Percentiles rank a stretch among this genome's conserved stretches.
These are phyloP conservation scores for Sinopyrophorus schimmeli DNA, from an alignment of 2,888 invertebrate genomes.

Conservation along the genomic window DNA sequence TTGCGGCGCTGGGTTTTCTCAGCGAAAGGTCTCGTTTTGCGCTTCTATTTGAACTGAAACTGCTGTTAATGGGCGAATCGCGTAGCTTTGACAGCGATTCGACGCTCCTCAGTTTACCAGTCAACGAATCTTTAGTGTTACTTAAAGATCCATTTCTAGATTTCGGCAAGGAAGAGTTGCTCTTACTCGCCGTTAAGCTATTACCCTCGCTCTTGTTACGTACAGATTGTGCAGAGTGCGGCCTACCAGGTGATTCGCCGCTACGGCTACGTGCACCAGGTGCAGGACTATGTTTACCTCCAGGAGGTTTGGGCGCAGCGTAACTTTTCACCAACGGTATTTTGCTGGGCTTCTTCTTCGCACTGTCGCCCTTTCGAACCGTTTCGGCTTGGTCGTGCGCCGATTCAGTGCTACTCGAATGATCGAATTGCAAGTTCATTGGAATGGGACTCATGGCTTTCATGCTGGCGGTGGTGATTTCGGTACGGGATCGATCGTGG, in stretches of 20 bases:
- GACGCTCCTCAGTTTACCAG: conserved; percentile 56
- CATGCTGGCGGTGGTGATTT: conserved; percentile 61
- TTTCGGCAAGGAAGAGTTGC: conserved; percentile 50
- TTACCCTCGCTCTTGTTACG: conserved; percentile 48
- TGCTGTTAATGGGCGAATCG: conserved; percentile 42
- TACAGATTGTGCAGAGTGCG: conserved; percentile 60
- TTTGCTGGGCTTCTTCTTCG: conserved; percentile 64
- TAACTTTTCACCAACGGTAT: conserved; percentile 67
- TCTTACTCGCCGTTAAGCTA: conserved; percentile 48
- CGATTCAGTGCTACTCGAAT: conserved; percentile 68
- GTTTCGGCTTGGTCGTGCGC: conserved; percentile 63
- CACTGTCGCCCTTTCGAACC: conserved; percentile 41
- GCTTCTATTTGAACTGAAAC: conserved; percentile 36
- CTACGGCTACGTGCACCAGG: conserved; percentile 54
- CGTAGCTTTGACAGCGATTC: conserved; percentile 57
- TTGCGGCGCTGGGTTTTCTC: conserved; percentile 44
- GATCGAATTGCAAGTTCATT: conserved; percentile 58
- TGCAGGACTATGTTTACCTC: conserved; percentile 49
- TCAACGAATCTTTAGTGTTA: conserved; percentile 57
- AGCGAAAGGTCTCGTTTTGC: conserved; percentile 39
- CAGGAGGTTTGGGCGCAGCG: conserved; percentile 66
- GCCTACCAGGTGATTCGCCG: conserved; percentile 55
- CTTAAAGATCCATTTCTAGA: conserved; percentile 53
- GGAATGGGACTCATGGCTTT: conserved; percentile 62
- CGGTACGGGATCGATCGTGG: conserved; percentile 56